phyloP scores from a whole-genome alignment of 2,797 vertebrate genomes.

The Smutsia gigantea region DNA sequence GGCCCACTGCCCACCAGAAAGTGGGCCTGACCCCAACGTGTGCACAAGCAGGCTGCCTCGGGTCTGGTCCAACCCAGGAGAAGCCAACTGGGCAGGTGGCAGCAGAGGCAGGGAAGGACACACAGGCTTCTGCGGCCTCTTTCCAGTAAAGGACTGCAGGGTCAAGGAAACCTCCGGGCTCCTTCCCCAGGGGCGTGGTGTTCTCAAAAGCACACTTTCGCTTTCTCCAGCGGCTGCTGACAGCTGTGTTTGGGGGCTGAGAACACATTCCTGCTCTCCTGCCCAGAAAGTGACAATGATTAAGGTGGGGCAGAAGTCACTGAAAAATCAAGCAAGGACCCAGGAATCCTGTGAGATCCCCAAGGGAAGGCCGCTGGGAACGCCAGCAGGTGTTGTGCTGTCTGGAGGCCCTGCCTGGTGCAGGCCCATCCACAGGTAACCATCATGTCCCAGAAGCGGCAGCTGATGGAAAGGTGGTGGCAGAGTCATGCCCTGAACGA shows the following conservation, averaged over 20 bases:
- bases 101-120: no score
- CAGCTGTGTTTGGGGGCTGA: background rate
- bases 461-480: background rate
- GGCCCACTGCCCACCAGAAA: background rate
- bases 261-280: background rate
- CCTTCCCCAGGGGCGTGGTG: background rate
- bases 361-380: background rate
- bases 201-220: constrained; percentile 2
- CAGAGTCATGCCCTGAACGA: no score
- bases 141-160: background rate
- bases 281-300: background rate
- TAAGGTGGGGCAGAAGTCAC: background rate
- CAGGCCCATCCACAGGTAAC: no score
- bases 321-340: background rate
- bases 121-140: rapidly evolving
- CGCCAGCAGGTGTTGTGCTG: background rate
- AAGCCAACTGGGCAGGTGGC: no score
- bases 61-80: no score
- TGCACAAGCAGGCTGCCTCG: background rate
- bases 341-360: background rate
- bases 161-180: background rate
- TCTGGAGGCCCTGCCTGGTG: background rate
- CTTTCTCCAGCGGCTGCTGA: background rate
- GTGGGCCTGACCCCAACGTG: background rate
- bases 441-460: no score